A percentile compares a stretch with the other conserved stretches of the same genome.
These are phyloP conservation scores for Dicycla oo DNA, from an alignment of 2,888 invertebrate species.

Conservation along the genomic window DNA sequence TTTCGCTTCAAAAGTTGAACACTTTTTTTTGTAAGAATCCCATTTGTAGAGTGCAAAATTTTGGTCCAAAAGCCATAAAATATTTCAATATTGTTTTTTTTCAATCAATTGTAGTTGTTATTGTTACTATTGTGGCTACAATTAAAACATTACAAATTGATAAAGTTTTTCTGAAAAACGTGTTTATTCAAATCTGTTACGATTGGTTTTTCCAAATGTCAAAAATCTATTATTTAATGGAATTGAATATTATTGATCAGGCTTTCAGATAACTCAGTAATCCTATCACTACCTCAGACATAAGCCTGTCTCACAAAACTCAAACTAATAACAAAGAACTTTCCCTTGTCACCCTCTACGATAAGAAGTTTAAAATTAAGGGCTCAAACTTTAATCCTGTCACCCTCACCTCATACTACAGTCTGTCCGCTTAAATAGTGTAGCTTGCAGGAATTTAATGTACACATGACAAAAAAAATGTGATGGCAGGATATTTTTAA, in stretches of 20 bases:
- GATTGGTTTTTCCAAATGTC: background rate
- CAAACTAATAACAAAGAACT: constrained; percentile 19
- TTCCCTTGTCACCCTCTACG: constrained; percentile 7
- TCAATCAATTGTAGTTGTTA: too few species aligned
- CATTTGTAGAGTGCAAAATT: too few species aligned
- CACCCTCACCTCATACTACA: constrained; percentile 2
- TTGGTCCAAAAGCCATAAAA: too few species aligned
- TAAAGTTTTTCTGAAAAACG: background rate
- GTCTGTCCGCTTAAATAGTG: background rate
- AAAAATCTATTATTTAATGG: background rate
- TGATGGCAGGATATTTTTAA: background rate
- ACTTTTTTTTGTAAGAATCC: too few species aligned
- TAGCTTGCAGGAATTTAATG: background rate
- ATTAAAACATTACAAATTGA: too few species aligned
- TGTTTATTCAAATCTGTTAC: background rate
- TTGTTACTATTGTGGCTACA: too few species aligned
- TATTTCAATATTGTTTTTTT: too few species aligned
- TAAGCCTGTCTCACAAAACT: constrained; percentile 2
- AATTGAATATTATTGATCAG: constrained; percentile 16
- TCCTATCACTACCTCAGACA: background rate
- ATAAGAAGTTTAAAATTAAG: constrained; percentile 39
- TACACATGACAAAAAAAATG: background rate
- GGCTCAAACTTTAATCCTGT: constrained; percentile 18
- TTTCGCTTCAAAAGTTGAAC: too few species aligned
- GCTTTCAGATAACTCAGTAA: constrained; percentile 5